These are phyloP conservation scores for Mormyrus hasselquistii DNA, from an alignment of 2,797 vertebrate species.

Conservation along the genomic window DNA sequence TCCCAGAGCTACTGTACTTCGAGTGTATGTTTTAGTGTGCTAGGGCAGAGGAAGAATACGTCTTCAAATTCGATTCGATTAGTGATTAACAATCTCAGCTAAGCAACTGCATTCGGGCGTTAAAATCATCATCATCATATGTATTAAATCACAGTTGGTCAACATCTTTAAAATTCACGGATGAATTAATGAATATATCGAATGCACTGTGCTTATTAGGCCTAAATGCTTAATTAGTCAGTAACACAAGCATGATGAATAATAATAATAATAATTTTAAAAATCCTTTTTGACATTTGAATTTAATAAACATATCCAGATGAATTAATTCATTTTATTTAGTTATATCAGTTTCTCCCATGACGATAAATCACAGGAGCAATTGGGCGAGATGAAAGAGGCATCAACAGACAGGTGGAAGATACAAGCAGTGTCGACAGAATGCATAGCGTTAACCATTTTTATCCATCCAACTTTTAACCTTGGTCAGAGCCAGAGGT, in stretches of 20 bases:
- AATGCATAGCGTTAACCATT: background rate
- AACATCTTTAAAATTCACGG: background rate
- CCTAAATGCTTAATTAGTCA: background rate
- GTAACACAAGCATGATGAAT: background rate
- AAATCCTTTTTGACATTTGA: background rate
- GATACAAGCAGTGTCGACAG: background rate
- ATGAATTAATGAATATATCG: background rate
- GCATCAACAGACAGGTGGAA: background rate
- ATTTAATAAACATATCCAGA: background rate
- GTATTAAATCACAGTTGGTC: background rate
- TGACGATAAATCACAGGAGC: background rate
- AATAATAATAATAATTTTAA: background rate
- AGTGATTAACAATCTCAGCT: background rate
- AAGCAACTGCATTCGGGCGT: background rate
- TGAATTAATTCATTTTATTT: background rate
- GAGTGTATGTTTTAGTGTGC: background rate
- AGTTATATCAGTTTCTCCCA: background rate
- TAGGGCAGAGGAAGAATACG: background rate
- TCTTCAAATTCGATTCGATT: background rate
- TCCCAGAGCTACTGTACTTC: background rate
- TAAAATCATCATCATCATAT: background rate
- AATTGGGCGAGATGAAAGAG: background rate
- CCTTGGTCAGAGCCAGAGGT: background rate
- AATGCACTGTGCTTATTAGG: background rate
- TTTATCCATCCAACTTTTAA: background rate